These are phyloP conservation scores for Steatornis caripensis DNA, from an alignment of 2,113 vertebrate species.

Conservation along the genomic window DNA sequence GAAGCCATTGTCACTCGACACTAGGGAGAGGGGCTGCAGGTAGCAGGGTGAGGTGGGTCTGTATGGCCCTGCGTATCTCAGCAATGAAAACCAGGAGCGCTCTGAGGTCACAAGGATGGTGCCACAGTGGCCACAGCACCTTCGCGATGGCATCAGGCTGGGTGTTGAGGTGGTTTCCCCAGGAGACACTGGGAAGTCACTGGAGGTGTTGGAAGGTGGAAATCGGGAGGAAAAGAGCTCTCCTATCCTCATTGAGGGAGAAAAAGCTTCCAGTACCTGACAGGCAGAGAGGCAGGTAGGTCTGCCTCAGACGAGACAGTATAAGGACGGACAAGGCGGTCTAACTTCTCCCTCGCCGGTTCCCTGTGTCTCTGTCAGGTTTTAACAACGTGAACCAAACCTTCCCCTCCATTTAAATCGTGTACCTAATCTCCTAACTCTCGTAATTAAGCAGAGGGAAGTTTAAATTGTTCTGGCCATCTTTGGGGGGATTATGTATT, in stretches of 20 bases:
- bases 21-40: not conserved
- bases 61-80: not conserved
- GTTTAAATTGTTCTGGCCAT: conserved; percentile 78
- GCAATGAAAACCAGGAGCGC: rapidly evolving
- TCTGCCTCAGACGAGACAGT: not conserved
- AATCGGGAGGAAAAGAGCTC: not conserved
- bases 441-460: conserved; percentile 73
- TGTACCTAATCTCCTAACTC: conserved; percentile 68
- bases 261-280: not conserved
- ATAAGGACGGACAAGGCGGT: not conserved
- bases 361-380: not conserved
- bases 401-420: conserved; percentile 39
- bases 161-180: not conserved
- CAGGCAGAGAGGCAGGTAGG: not conserved
- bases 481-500: conserved; percentile 79
- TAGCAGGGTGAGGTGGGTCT: rapidly evolving
- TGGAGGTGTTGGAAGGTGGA: not conserved
- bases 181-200: not conserved
- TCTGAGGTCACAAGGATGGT: not conserved
- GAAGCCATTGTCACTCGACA: rapidly evolving
- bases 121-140: rapidly evolving
- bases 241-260: rapidly evolving
- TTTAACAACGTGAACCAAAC: conserved; percentile 45
- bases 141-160: not conserved
- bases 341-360: not conserved